A percentile compares a stretch with the other conserved stretches of the same genome.
Conservation (phyloP, 2,797 vertebrate genomes). For the Selene dorsalis region DNA sequence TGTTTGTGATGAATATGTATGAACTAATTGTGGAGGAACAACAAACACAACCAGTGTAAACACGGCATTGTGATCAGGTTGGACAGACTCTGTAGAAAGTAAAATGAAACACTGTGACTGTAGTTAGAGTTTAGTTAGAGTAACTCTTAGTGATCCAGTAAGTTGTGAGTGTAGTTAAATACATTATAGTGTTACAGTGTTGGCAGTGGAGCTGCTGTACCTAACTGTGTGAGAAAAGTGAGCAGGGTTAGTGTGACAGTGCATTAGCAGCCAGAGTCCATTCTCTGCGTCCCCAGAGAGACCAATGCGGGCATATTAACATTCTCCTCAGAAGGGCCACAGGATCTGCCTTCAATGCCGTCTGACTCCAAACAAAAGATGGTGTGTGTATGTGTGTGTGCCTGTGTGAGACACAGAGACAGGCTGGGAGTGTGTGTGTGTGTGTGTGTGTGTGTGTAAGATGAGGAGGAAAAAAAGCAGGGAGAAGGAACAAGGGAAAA, state of each 20-base stretch:
- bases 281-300: slow-evolving; percentile 77
- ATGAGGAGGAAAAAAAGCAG: slow-evolving; percentile 60
- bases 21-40: not conserved
- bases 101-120: not conserved
- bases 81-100: not conserved
- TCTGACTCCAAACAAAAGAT: slow-evolving; percentile 85
- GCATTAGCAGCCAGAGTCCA: slow-evolving; percentile 81
- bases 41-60: not conserved
- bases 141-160: slow-evolving; percentile 15
- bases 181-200: slow-evolving; percentile 4
- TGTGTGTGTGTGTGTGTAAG: slow-evolving; percentile 60
- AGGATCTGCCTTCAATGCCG: slow-evolving; percentile 83
- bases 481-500: slow-evolving; percentile 43
- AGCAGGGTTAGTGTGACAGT: slow-evolving; percentile 73
- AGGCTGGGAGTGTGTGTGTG: slow-evolving; percentile 56
- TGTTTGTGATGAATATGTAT: not conserved
- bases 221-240: slow-evolving; percentile 55
- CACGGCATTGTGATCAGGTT: not conserved
- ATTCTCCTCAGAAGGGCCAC: slow-evolving; percentile 82
- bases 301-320: slow-evolving; percentile 81
- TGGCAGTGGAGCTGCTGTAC: slow-evolving; percentile 43
- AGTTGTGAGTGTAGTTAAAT: slow-evolving; percentile 36
- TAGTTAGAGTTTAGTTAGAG: not conserved
- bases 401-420: slow-evolving; percentile 46
- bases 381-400: slow-evolving; percentile 58